These are phyloP conservation scores for Anthonomus grandis DNA, from an alignment of 1,140 invertebrate species.

Conservation along the genomic window DNA sequence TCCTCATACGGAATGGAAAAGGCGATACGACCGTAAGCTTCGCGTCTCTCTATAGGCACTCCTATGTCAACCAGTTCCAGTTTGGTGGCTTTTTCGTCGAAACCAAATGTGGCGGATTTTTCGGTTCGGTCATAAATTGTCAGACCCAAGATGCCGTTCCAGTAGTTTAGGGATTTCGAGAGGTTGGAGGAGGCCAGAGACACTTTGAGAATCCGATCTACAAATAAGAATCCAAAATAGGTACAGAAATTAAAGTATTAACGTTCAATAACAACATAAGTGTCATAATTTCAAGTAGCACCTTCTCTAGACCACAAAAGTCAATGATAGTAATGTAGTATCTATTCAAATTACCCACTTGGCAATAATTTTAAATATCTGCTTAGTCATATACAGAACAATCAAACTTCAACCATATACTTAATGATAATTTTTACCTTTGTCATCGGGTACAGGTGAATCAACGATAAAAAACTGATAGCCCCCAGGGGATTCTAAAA, in stretches of 20 bases:
- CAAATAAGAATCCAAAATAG: too few species aligned
- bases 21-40: conserved; percentile 92
- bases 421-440: conserved; percentile 56
- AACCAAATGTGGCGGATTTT: conserved; percentile 65
- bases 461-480: conserved; percentile 83
- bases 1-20: conserved; percentile 80
- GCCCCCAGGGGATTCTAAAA: conserved; percentile 82
- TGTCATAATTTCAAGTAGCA: too few species aligned
- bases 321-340: too few species aligned
- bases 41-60: conserved; percentile 73
- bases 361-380: too few species aligned
- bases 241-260: too few species aligned
- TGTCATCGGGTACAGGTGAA: conserved; percentile 60
- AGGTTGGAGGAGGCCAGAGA: conserved; percentile 77
- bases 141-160: conserved; percentile 75
- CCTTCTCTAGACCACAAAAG: too few species aligned
- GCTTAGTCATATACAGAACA: too few species aligned
- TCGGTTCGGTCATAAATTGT: conserved; percentile 63
- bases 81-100: conserved; percentile 69
- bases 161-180: conserved; percentile 73
- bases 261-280: too few species aligned
- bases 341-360: too few species aligned
- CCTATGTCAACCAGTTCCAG: conserved; percentile 67
- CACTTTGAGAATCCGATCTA: conserved; percentile 83
- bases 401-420: not conserved